Conservation (phyloP, 2,797 vertebrate genomes). For the Florisuga fusca region DNA sequence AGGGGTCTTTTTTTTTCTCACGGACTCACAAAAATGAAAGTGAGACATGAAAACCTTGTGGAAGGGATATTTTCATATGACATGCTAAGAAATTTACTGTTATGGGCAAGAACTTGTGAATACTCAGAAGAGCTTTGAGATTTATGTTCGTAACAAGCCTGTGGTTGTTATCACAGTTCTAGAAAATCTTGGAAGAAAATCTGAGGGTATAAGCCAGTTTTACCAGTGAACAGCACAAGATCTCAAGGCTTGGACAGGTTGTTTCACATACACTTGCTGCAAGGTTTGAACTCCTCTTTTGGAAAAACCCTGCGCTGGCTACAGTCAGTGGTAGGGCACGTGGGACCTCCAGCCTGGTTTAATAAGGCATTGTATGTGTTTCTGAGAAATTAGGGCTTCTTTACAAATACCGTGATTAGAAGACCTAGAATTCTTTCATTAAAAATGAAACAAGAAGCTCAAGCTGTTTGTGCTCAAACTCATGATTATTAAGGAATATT, state of each 20-base stretch:
- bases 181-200: background rate
- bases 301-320: background rate
- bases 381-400: background rate
- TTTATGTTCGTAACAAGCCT: background rate
- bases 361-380: background rate
- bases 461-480: conserved; percentile 3
- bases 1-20: background rate
- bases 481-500: background rate
- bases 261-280: background rate
- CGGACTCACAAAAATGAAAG: background rate
- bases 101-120: background rate
- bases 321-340: background rate
- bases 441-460: conserved; percentile 4
- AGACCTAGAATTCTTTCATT: background rate
- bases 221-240: background rate
- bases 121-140: background rate
- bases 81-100: background rate
- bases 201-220: background rate
- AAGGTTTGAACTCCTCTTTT: background rate
- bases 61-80: background rate
- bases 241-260: background rate
- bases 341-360: background rate
- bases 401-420: background rate
- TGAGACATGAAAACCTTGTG: background rate
- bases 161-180: background rate